Evolutionary conservation across 2,888 invertebrate species (phyloP).

Genomic region (Lysandra coridon): DNA sequence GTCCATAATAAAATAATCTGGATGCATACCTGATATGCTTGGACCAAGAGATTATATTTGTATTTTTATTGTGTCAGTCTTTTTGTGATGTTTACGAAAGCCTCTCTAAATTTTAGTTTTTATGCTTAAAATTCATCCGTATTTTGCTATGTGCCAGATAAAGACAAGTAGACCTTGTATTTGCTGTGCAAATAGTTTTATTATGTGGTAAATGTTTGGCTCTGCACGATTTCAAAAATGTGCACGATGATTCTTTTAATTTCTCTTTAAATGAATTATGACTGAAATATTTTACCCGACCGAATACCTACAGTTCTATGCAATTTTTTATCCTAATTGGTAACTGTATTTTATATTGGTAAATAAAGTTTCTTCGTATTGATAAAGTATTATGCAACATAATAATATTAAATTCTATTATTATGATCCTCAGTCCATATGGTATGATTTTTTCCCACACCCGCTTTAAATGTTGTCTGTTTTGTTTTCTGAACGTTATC

Average conservation of each 20-base stretch:
- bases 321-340: neutral
- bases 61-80: neutral
- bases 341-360: neutral
- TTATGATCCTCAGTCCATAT: neutral
- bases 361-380: neutral
- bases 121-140: slow-evolving; percentile 1
- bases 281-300: neutral
- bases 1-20: neutral
- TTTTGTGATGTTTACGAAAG: neutral
- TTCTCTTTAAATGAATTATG: neutral
- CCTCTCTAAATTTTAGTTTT: neutral
- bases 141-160: neutral
- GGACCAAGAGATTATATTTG: neutral
- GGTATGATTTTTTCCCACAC: neutral
- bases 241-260: neutral
- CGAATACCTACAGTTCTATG: neutral
- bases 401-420: neutral
- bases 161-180: too few species aligned
- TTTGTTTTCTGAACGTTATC: neutral
- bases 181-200: neutral
- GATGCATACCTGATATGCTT: slow-evolving; percentile 18
- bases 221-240: neutral
- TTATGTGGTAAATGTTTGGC: neutral
- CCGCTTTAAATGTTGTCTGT: slow-evolving; percentile 25
- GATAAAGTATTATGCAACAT: neutral